These are phyloP conservation scores for Argyresthia albistria DNA, from an alignment of 2,888 invertebrate species.

Conservation along the genomic window DNA sequence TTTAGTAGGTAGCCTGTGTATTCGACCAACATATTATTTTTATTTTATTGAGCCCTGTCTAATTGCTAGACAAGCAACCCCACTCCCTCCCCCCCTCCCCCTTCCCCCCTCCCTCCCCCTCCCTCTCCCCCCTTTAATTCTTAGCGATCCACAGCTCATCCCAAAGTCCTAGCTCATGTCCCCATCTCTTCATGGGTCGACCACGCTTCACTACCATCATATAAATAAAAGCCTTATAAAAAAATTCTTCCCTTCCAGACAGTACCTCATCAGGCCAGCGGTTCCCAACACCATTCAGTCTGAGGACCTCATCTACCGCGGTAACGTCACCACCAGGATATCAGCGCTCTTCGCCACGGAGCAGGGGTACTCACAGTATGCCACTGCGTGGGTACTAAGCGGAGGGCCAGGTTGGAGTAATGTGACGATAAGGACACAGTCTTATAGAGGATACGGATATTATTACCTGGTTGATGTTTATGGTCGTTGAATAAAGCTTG, in stretches of 20 bases:
- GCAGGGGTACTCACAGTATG: slow-evolving; percentile 35
- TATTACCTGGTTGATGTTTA: slow-evolving; percentile 40
- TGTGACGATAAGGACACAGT: slow-evolving; percentile 35
- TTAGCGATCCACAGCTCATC: neutral
- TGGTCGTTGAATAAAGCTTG: neutral
- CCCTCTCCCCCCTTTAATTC: too few species aligned
- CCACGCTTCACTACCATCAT: neutral
- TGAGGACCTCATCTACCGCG: slow-evolving; percentile 40
- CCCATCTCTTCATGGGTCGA: neutral
- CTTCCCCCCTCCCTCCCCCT: too few species aligned
- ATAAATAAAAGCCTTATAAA: neutral
- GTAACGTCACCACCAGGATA: slow-evolving; percentile 30
- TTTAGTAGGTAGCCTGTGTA: too few species aligned
- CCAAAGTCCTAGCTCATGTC: neutral
- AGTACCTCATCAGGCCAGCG: too few species aligned
- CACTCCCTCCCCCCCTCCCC: too few species aligned
- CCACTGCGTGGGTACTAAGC: slow-evolving; percentile 22
- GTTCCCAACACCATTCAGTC: slow-evolving; percentile 30
- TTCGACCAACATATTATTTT: too few species aligned
- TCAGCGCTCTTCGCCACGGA: slow-evolving; percentile 34
- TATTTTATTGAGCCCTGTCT: too few species aligned
- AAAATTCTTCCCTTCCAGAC: neutral
- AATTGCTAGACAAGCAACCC: too few species aligned
- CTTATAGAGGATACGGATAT: slow-evolving; percentile 38
- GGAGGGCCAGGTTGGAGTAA: slow-evolving; percentile 31